Base-by-base conservation (phyloP, 2,113 vertebrate genomes). In the Oncorhynchus gorbuscha region DNA sequence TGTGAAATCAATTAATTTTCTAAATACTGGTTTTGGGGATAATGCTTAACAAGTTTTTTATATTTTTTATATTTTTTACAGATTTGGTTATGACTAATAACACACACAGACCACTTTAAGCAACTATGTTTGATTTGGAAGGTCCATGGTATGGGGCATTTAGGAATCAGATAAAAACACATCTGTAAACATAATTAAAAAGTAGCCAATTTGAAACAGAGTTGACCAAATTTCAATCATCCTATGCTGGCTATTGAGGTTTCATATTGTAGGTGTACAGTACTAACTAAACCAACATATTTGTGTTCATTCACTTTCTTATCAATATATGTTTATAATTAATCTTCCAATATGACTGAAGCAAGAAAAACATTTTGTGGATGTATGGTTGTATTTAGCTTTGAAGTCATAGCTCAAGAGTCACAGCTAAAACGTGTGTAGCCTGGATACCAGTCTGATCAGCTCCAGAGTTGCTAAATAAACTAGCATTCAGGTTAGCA, bases 31-130 rank as follows among this genome's bases (percentile, higher is more conserved):
- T 80, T 88, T 71, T 65, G 16, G 72, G 58, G 59, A 67, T 85
- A 85, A 87, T 87, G 87, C 88, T 84, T 78, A 20, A 76, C 69
- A 74, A 79, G 76, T 85, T 76, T 16, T 72, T 68, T 30, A n/a
- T 4, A 59, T 70, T 82, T 72, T 3, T 28, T 28, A 3, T 81
- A 68, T 28, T 28, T 28, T 14, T 55, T 55, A 55, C 14, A 55
- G 12, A 55, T 55, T 55, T 55, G 49, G 49, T 55, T 18, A 83
- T 35, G 68, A 68, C 59, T 62, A 22, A 62, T 22, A 86, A 62
- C 5, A 62, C 13, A 62, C n/a, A 16, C 8, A 16, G 59, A 62
- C n/a, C n/a, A 62, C 18, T 62, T 62, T 62, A 62, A n/a, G n/a
- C 59, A 62, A n/a, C 3, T n/a, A 62, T 8, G n/a, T 62, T 14